These are phyloP conservation scores for Polyploca ridens DNA, from an alignment of 2,888 invertebrate genomes.

Conservation along the genomic window DNA sequence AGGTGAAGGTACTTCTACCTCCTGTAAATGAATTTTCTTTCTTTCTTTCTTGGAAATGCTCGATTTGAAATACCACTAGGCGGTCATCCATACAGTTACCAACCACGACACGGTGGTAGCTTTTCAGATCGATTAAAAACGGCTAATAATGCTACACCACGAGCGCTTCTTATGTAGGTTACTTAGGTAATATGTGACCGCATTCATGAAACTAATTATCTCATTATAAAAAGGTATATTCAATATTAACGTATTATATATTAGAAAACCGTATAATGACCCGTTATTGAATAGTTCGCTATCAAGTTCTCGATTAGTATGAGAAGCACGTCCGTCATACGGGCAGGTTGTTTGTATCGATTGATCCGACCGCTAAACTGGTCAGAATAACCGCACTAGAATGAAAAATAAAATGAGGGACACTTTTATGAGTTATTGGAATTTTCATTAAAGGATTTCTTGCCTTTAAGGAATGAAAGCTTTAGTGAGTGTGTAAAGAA, in stretches of 20 bases:
- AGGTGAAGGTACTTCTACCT: no score
- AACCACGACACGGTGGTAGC: no score
- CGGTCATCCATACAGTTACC: no score
- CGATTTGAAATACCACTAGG: no score
- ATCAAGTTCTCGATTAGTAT: conserved; percentile 34
- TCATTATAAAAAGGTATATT: no score
- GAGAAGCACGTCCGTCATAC: conserved; percentile 48
- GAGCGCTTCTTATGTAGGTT: no score
- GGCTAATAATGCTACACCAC: no score
- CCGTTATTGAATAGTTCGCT: conserved; percentile 8
- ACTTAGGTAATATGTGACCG: no score
- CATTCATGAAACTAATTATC: no score
- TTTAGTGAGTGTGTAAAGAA: not conserved
- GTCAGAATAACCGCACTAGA: conserved; percentile 10
- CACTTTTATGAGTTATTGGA: conserved; percentile 5
- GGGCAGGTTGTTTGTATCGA: conserved; percentile 49
- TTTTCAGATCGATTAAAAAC: no score
- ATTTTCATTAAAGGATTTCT: conserved; percentile 9
- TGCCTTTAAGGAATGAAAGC: not conserved
- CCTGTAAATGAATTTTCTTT: no score
- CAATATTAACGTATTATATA: not conserved
- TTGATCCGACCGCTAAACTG: conserved; percentile 27
- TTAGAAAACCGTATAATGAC: not conserved
- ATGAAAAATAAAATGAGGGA: conserved; percentile 2
- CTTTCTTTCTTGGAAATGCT: no score